phyloP scores from a whole-genome alignment of 2,797 vertebrate genomes.

The Hipposideros larvatus region DNA sequence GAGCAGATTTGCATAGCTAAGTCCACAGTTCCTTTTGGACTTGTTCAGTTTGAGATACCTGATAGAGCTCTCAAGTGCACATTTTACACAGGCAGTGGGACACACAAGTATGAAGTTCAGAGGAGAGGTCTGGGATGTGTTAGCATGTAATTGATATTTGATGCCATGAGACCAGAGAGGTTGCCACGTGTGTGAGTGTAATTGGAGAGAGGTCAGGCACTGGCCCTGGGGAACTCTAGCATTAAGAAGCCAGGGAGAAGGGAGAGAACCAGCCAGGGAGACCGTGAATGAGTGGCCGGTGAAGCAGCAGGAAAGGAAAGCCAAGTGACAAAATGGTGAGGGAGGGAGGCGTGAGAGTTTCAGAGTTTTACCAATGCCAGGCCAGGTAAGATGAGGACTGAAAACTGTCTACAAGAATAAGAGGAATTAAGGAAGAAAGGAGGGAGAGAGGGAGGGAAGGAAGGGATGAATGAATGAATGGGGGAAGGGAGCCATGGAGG shows the following conservation, averaged over 20 bases:
- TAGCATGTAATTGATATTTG: neutral
- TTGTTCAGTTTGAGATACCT: neutral
- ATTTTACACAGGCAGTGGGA: neutral
- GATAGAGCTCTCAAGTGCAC: neutral
- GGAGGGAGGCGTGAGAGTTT: too few species aligned
- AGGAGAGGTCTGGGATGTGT: neutral
- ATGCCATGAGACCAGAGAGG: neutral
- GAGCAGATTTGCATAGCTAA: neutral
- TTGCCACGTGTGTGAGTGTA: neutral
- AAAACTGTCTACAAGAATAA: neutral
- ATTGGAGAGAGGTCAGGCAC: neutral
- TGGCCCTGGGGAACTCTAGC: neutral
- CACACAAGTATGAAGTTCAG: neutral
- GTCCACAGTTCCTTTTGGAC: neutral
- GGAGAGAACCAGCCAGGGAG: neutral
- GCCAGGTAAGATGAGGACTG: neutral
- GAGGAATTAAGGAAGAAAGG: too few species aligned
- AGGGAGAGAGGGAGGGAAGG: neutral
- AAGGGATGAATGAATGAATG: neutral
- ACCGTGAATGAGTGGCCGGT: neutral
- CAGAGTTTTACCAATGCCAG: neutral
- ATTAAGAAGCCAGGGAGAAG: neutral
- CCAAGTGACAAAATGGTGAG: accelerated
- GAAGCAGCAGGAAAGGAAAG: neutral
- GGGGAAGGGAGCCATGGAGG: neutral